Percentiles rank a stretch among this genome's conserved stretches.
These are phyloP conservation scores for Daktulosphaira vitifoliae DNA, from an alignment of 1,140 invertebrate species.

Conservation along the genomic window DNA sequence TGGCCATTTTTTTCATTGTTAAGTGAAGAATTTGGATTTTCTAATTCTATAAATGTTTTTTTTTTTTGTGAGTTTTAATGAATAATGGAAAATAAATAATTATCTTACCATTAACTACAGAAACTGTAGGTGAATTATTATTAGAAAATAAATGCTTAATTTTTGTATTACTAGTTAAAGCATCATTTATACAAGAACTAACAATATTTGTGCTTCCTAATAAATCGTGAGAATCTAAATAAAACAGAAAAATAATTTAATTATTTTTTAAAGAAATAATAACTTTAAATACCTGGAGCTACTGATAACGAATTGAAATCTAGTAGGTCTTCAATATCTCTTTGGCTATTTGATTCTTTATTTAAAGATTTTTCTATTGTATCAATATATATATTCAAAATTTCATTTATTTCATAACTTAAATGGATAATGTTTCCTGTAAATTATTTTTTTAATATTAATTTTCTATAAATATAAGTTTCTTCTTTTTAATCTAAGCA, in stretches of 20 bases:
- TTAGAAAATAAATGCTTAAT: slow-evolving; percentile 19
- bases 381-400: slow-evolving; percentile 25
- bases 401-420: slow-evolving; percentile 35
- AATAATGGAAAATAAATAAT: too few species aligned
- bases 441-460: background rate
- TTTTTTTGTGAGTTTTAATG: too few species aligned
- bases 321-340: slow-evolving; percentile 16
- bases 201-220: slow-evolving; percentile 1
- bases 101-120: background rate
- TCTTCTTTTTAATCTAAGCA: too few species aligned
- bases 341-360: background rate
- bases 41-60: too few species aligned
- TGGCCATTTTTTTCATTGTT: background rate
- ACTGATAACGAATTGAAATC: background rate
- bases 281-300: slow-evolving; percentile 3
- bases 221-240: too few species aligned
- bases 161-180: background rate
- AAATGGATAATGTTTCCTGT: slow-evolving; percentile 22
- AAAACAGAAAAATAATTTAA: too few species aligned
- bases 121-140: background rate
- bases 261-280: too few species aligned
- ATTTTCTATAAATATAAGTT: too few species aligned
- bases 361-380: background rate
- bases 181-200: slow-evolving; percentile 3
- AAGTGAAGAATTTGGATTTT: background rate